Conservation (phyloP, 1,140 invertebrate genomes). For the Sesamia nonagrioides region DNA sequence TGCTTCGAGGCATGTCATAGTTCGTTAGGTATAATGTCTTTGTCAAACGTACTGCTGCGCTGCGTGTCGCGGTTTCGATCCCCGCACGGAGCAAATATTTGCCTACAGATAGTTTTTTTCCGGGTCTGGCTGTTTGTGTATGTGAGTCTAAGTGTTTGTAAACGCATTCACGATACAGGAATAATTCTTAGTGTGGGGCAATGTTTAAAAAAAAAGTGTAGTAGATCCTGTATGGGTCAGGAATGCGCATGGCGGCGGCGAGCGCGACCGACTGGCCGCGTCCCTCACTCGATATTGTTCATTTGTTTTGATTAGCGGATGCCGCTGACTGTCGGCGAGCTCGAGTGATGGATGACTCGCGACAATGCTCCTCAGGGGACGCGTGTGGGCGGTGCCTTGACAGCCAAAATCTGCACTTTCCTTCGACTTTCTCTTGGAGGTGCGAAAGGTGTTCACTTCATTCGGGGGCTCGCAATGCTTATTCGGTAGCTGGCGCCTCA, state of each 20-base stretch:
- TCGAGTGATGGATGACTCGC: constrained; percentile 81
- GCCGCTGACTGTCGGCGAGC: constrained; percentile 58
- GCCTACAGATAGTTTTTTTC: no score
- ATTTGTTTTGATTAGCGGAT: constrained; percentile 74
- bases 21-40: no score
- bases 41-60: no score
- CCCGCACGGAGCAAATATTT: no score
- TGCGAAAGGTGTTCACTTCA: constrained; percentile 82
- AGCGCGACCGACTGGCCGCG: constrained; percentile 6
- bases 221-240: constrained; percentile 22
- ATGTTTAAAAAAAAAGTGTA: no score
- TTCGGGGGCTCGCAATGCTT: constrained; percentile 80
- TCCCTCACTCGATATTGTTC: constrained; percentile 61
- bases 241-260: constrained; percentile 7
- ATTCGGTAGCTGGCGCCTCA: constrained; percentile 84
- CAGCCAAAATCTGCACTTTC: constrained; percentile 87
- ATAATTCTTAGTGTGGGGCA: no score
- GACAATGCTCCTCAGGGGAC: constrained; percentile 82
- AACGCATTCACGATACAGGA: no score
- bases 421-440: constrained; percentile 86
- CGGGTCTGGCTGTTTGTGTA: no score
- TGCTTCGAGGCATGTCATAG: no score
- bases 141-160: no score
- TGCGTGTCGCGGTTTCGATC: no score
- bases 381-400: constrained; percentile 82